A percentile compares a stretch with the other conserved stretches of the same genome.
These are phyloP conservation scores for Acronicta leporina DNA, from an alignment of 2,888 invertebrate species.

Conservation along the genomic window DNA sequence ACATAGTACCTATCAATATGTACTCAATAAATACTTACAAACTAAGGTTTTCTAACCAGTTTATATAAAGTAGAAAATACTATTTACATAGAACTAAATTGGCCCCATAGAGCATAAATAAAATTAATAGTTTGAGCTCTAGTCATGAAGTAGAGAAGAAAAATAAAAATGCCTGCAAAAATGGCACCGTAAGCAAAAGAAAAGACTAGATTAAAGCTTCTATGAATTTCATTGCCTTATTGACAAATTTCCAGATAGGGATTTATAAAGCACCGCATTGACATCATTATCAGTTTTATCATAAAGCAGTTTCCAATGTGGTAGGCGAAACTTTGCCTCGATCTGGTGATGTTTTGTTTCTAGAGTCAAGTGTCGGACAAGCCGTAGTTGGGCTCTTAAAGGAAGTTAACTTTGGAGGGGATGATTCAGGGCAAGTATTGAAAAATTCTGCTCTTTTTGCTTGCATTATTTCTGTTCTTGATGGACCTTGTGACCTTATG, in stretches of 20 bases:
- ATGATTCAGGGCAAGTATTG: constrained; percentile 75
- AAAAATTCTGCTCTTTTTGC: constrained; percentile 91
- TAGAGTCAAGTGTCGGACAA: constrained; percentile 58
- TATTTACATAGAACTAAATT: constrained; percentile 74
- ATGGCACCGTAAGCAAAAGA: constrained; percentile 81
- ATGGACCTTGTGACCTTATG: constrained; percentile 68
- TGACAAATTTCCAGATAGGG: constrained; percentile 64
- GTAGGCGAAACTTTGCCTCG: constrained; percentile 81
- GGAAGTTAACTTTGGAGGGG: constrained; percentile 79
- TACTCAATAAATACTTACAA: constrained; percentile 87
- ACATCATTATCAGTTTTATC: constrained; percentile 68
- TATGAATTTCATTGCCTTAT: constrained; percentile 80
- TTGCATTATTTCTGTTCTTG: constrained; percentile 88
- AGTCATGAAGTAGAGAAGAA: constrained; percentile 62
- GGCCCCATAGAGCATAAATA: constrained; percentile 81
- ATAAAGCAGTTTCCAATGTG: constrained; percentile 91
- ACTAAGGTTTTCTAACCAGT: constrained; percentile 77
- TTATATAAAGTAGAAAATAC: constrained; percentile 69
- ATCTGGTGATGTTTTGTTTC: constrained; percentile 77
- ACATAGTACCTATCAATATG: constrained; percentile 68
- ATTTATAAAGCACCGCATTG: constrained; percentile 76
- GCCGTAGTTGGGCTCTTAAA: constrained; percentile 75
- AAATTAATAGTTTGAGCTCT: constrained; percentile 72
- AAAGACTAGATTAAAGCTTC: constrained; percentile 89
- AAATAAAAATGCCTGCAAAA: constrained; percentile 73